Evolutionary conservation across 2,113 vertebrate species (phyloP).

Genomic region (Megaptera novaeangliae): DNA sequence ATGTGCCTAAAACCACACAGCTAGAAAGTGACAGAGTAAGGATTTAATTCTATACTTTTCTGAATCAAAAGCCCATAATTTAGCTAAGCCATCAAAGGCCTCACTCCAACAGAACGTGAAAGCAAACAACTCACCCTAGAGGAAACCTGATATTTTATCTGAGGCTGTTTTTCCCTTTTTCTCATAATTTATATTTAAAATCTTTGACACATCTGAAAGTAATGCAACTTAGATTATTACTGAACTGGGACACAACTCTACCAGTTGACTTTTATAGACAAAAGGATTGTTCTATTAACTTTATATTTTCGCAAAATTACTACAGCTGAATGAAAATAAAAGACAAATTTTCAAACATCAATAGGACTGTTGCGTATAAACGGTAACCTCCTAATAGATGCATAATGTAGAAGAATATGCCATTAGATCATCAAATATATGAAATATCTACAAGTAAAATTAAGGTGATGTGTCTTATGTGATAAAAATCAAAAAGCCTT

Average conservation of each 20-base stretch:
- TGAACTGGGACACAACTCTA: background rate
- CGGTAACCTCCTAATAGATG: background rate
- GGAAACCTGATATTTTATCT: constrained; percentile 41
- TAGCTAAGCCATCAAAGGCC: constrained; percentile 31
- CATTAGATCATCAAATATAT: background rate
- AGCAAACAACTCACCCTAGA: background rate
- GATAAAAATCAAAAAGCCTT: constrained; percentile 21
- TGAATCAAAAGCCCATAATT: constrained; percentile 38
- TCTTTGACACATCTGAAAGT: constrained; percentile 40
- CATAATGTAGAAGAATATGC: background rate
- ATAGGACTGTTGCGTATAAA: background rate
- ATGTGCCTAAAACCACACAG: constrained; percentile 40
- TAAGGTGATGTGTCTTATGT: background rate
- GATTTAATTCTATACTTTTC: constrained; percentile 54
- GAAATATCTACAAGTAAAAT: constrained; percentile 29
- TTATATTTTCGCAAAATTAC: constrained; percentile 7
- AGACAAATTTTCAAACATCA: background rate
- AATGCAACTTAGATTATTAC: constrained; percentile 23
- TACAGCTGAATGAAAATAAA: background rate
- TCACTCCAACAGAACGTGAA: constrained; percentile 43
- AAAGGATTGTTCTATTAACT: background rate
- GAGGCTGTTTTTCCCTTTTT: background rate
- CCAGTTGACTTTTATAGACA: background rate
- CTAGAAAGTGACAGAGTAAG: constrained; percentile 18
- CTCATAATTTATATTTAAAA: constrained; percentile 45